Conservation (phyloP, 2,888 invertebrate genomes). For the Anthophora plumipes region DNA sequence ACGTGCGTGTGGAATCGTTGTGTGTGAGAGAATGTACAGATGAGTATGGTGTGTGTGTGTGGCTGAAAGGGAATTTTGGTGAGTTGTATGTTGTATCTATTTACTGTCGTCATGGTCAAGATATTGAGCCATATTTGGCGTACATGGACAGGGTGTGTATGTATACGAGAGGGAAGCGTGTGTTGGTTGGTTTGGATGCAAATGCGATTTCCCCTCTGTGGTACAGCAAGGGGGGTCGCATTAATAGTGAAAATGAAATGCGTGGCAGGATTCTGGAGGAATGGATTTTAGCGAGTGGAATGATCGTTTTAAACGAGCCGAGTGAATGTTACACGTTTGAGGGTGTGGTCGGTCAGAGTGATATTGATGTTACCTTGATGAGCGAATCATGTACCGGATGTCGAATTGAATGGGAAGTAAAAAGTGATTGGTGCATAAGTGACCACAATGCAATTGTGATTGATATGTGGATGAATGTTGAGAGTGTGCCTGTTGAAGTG, state of each 20-base stretch:
- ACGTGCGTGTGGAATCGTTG: no score
- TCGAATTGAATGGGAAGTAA: conserved; percentile 7
- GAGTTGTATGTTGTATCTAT: conserved; percentile 54
- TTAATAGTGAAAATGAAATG: conserved; percentile 18
- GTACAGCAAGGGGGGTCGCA: conserved; percentile 23
- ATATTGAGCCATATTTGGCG: no score
- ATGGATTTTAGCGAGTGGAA: not conserved
- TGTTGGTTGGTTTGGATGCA: conserved; percentile 65
- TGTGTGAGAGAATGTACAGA: conserved; percentile 22
- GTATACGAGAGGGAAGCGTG: no score
- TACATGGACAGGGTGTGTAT: no score
- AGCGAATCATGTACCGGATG: not conserved
- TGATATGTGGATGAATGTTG: not conserved
- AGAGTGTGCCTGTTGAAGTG: not conserved
- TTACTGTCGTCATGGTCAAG: conserved; percentile 48
- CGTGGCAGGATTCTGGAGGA: not conserved
- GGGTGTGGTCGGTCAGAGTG: conserved; percentile 13
- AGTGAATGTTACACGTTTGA: conserved; percentile 5
- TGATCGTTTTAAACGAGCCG: conserved; percentile 27
- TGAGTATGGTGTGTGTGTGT: conserved; percentile 46
- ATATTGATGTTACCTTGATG: conserved; percentile 28
- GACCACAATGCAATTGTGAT: conserved; percentile 19
- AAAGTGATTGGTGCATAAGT: conserved; percentile 16
- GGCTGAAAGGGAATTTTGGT: conserved; percentile 50
- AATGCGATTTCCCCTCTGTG: conserved; percentile 67